Evolutionary conservation across 2,797 vertebrate species (phyloP).

Genomic region (Miichthys miiuy): DNA sequence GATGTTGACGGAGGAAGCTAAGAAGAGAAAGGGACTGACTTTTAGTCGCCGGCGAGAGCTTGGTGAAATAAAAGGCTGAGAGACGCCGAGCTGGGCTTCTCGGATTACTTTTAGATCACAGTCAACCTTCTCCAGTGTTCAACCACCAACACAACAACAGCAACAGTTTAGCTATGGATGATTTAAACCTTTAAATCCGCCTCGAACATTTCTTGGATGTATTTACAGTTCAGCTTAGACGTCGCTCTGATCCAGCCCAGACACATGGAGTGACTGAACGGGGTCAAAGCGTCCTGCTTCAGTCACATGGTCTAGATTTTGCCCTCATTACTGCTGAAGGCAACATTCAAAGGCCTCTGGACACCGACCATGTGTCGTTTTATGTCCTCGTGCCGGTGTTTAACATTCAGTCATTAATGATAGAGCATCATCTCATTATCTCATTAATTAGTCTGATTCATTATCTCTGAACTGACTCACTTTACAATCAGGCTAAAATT

Average conservation of each 20-base stretch:
- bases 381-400: not conserved
- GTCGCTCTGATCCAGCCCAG: not conserved
- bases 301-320: slow-evolving; percentile 39
- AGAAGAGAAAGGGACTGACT: no score
- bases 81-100: no score
- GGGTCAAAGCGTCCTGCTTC: slow-evolving; percentile 26
- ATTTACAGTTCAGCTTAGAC: not conserved
- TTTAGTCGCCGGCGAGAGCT: no score
- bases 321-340: slow-evolving; percentile 40
- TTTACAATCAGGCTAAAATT: not conserved
- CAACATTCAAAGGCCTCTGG: not conserved
- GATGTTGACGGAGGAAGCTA: no score
- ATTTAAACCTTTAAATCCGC: no score
- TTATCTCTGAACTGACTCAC: not conserved
- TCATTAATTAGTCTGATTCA: not conserved
- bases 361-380: not conserved
- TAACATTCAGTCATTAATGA: not conserved
- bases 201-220: not conserved
- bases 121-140: no score
- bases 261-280: not conserved
- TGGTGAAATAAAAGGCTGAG: no score
- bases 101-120: no score
- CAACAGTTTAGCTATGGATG: no score
- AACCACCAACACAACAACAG: no score
- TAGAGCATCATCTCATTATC: not conserved